phyloP scores from a whole-genome alignment of 2,888 invertebrate genomes.

The Limnephilus auricula region DNA sequence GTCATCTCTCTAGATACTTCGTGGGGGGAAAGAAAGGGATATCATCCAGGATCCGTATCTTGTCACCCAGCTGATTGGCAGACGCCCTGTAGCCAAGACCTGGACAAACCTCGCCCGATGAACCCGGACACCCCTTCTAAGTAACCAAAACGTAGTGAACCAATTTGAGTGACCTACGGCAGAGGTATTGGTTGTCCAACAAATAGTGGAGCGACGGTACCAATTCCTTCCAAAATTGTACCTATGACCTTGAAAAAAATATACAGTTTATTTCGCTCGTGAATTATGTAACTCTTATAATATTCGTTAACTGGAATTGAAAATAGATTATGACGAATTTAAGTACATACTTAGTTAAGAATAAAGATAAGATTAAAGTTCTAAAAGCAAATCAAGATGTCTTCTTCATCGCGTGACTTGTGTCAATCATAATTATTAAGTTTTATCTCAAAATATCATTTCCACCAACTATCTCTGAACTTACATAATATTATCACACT shows the following conservation, averaged over 20 bases:
- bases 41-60: no score
- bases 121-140: no score
- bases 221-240: no score
- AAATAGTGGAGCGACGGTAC: no score
- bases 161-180: no score
- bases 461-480: neutral
- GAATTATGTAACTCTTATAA: neutral
- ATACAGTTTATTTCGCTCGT: neutral
- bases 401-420: neutral
- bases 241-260: neutral
- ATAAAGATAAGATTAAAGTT: neutral
- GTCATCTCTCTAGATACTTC: no score
- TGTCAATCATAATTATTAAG: neutral
- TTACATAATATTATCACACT: neutral
- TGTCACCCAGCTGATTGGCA: no score
- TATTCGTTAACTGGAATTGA: neutral
- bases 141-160: no score
- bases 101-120: no score
- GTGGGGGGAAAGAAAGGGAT: no score
- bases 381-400: neutral
- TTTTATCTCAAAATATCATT: neutral
- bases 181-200: no score
- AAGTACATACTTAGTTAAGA: neutral
- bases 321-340: neutral
- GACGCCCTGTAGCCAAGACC: no score